Percentiles rank a stretch among this genome's conserved stretches.
Evolutionary conservation across 1,140 invertebrate species (phyloP).

Genomic region (Pygmarrhopalites habei): DNA sequence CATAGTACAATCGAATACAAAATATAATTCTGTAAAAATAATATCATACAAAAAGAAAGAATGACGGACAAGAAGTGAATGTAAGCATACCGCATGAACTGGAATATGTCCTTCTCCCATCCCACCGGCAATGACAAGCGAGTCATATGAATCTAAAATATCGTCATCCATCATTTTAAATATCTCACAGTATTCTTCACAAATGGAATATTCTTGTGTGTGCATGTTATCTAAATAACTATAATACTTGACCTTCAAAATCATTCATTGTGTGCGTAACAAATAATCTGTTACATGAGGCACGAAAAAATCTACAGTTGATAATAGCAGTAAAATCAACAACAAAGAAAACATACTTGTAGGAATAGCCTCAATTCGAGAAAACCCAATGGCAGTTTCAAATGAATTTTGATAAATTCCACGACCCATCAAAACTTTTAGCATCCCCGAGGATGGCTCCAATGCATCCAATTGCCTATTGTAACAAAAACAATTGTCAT

Average conservation of each 20-base stretch:
- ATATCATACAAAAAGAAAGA: no score
- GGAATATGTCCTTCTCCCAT: constrained; percentile 50
- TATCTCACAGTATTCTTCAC: no score
- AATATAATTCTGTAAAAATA: no score
- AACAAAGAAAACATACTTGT: constrained; percentile 18
- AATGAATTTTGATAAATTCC: constrained; percentile 40
- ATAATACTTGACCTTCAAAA: no score
- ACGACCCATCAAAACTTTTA: constrained; percentile 41
- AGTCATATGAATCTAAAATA: constrained; percentile 44
- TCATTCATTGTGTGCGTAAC: no score
- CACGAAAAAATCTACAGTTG: constrained; percentile 6
- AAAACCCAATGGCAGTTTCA: constrained; percentile 38
- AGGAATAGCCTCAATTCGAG: constrained; percentile 22
- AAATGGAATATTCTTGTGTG: no score
- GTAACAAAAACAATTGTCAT: constrained; percentile 1
- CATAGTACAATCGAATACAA: no score
- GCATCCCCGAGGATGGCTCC: constrained; percentile 43
- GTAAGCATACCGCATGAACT: constrained; percentile 40
- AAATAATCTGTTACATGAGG: no score
- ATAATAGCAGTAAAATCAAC: not conserved
- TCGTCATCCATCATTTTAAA: no score
- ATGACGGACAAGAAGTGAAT: no score
- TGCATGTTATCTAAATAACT: no score
- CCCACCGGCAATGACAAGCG: constrained; percentile 43
- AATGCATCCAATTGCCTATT: constrained; percentile 33